Evolutionary conservation across 1,140 invertebrate species (phyloP), one percentile per base, ranked within the genome.

Genomic region (Drosophila nikananu): DNA sequence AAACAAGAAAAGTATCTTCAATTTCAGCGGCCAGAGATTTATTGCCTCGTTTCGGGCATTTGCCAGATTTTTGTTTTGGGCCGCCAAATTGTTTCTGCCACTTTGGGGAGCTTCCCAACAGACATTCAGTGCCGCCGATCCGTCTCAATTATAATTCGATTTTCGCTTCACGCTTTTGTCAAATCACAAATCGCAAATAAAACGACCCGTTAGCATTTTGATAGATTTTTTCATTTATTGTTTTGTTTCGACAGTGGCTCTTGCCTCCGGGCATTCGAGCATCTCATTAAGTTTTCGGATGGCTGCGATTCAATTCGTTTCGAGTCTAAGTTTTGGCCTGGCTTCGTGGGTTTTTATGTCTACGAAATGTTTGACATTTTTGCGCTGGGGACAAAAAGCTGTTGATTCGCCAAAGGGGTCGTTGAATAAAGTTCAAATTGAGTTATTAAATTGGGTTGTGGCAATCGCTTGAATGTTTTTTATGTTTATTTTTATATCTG

Each of bases 31-130:
- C 54, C 59, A 54, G 19, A 86, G 84, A 86, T 86, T 86, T 86
- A 86, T 86, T 74, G 83, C 25, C 77, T 74, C 63, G 77, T 86
- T 89, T 86, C 64, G 64, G 78, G 71, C 72, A 87, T 86, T 89
- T 83, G 70, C 52, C 59, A 87, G 67, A 83, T 82, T 81, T 74
- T 39, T 46, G 23, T 23, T 32, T 17, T 30, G 44, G 35, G 35
- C 21, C 54, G 21, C 5, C 23, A 73, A 72, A 73, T 75, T 46
- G 58, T 46, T 76, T 67, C 55, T 57, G 42, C 73, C 51, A 59
- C 37, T 76, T 57, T 60, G 17, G 51, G 17, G 51, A 51, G 59
- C 51, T 49, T 25, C 51, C 30, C 21, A 54, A 39, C 51, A 41
- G 21, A 41, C n/a, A n/a, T 52, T 51, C 21, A 54, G 19, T 42